phyloP scores from a whole-genome alignment of 1,140 invertebrate species.

The Mya arenaria region DNA sequence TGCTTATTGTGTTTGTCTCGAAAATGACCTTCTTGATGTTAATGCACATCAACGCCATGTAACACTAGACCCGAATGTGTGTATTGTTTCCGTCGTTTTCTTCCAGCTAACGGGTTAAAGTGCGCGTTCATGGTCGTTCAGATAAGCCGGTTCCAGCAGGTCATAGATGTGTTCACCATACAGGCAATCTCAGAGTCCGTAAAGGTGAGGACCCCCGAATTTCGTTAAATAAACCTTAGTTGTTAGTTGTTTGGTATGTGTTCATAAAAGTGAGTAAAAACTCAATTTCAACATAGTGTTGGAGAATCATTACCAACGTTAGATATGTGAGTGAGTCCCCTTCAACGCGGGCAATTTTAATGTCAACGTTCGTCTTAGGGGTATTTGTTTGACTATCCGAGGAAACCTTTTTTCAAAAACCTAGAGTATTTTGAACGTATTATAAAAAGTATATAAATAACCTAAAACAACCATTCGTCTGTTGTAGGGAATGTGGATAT shows the following conservation, averaged over 20 bases:
- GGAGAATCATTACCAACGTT: too few species aligned
- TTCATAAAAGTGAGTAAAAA: not conserved
- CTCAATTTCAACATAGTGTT: not conserved
- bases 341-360: not conserved
- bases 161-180: constrained; percentile 84
- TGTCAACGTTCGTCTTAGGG: not conserved
- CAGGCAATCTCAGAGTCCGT: constrained; percentile 83
- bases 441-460: not conserved
- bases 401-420: not conserved
- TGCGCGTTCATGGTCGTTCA: constrained; percentile 84
- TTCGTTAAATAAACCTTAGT: not conserved
- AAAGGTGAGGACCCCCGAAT: constrained; percentile 81
- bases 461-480: not conserved
- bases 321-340: not conserved
- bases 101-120: constrained; percentile 83
- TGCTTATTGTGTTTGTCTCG: too few species aligned
- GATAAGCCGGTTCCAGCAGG: constrained; percentile 85
- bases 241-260: not conserved
- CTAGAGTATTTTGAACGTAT: not conserved
- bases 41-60: too few species aligned
- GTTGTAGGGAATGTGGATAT: constrained; percentile 41
- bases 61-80: too few species aligned
- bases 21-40: too few species aligned
- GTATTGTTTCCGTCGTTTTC: too few species aligned
- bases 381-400: not conserved